Percentiles rank a stretch among this genome's conserved stretches.
These are phyloP conservation scores for Protomyctophum bolini DNA, from an alignment of 2,113 vertebrate genomes.

Conservation along the genomic window DNA sequence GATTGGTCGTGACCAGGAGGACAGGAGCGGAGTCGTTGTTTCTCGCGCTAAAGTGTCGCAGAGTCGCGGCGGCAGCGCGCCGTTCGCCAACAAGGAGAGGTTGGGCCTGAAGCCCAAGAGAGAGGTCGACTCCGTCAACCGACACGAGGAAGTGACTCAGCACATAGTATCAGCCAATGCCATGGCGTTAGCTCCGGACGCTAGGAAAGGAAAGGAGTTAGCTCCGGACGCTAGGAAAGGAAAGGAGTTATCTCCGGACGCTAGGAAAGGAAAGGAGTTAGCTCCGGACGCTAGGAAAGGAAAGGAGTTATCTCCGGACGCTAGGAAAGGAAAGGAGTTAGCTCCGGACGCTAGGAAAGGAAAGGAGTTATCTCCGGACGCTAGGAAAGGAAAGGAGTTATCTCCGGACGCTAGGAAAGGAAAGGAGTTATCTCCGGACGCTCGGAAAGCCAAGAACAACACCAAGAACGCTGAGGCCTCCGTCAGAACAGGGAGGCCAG, in stretches of 20 bases:
- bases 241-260: slow-evolving; percentile 54
- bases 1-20: slow-evolving; percentile 64
- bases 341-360: too few species aligned
- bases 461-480: slow-evolving; percentile 59
- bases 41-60: slow-evolving; percentile 58
- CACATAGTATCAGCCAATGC: slow-evolving; percentile 26
- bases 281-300: slow-evolving; percentile 58
- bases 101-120: slow-evolving; percentile 67
- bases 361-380: too few species aligned
- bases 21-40: slow-evolving; percentile 40
- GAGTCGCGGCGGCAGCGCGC: slow-evolving; percentile 31
- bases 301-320: too few species aligned
- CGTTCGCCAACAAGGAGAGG: slow-evolving; percentile 52
- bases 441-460: slow-evolving; percentile 50
- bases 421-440: too few species aligned
- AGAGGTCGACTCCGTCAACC: slow-evolving; percentile 58
- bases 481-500: slow-evolving; percentile 47
- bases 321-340: too few species aligned
- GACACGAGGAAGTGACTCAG: slow-evolving; percentile 45
- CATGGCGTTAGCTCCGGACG: slow-evolving; percentile 55
- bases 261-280: slow-evolving; percentile 53
- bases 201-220: slow-evolving; percentile 53
- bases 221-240: slow-evolving; percentile 58
- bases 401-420: too few species aligned
- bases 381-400: too few species aligned